Percentiles rank a stretch among this genome's conserved stretches.
These are phyloP conservation scores for Galerucella calmariensis DNA, from an alignment of 2,888 invertebrate genomes.

Conservation along the genomic window DNA sequence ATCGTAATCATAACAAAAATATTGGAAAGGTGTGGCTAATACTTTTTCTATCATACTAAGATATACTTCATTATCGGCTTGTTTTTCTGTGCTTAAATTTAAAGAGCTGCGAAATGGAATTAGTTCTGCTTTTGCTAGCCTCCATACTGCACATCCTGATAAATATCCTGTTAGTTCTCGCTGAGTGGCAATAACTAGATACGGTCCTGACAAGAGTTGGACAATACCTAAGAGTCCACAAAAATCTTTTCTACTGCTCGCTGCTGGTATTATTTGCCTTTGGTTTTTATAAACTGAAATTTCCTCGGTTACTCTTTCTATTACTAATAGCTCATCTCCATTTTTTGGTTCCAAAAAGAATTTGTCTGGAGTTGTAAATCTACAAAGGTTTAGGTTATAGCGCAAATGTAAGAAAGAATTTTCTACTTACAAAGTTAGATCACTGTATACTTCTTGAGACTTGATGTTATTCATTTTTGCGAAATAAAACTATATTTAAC, in stretches of 20 bases:
- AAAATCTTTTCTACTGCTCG: constrained; percentile 73
- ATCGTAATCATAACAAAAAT: constrained; percentile 95
- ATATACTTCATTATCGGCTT: constrained; percentile 85
- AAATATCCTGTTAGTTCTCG: constrained; percentile 83
- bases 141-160: constrained; percentile 82
- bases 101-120: constrained; percentile 88
- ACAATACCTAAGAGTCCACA: constrained; percentile 92
- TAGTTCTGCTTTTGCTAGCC: constrained; percentile 81
- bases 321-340: constrained; percentile 80
- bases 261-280: constrained; percentile 70
- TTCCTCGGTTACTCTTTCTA: constrained; percentile 76
- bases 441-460: constrained; percentile 30
- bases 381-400: constrained; percentile 61
- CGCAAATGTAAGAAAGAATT: not conserved
- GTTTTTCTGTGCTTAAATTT: constrained; percentile 86
- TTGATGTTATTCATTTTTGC: constrained; percentile 26
- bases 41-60: constrained; percentile 86
- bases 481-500: constrained; percentile 4
- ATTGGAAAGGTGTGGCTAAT: constrained; percentile 86
- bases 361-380: constrained; percentile 89
- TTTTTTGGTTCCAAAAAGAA: constrained; percentile 87
- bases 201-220: constrained; percentile 84
- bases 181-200: constrained; percentile 89
- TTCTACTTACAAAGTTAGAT: constrained; percentile 26
- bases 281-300: constrained; percentile 60